Percentiles rank a stretch among this genome's conserved stretches.
These are phyloP conservation scores for Typhlomys cinereus DNA, from an alignment of 2,113 vertebrate genomes.

Conservation along the genomic window DNA sequence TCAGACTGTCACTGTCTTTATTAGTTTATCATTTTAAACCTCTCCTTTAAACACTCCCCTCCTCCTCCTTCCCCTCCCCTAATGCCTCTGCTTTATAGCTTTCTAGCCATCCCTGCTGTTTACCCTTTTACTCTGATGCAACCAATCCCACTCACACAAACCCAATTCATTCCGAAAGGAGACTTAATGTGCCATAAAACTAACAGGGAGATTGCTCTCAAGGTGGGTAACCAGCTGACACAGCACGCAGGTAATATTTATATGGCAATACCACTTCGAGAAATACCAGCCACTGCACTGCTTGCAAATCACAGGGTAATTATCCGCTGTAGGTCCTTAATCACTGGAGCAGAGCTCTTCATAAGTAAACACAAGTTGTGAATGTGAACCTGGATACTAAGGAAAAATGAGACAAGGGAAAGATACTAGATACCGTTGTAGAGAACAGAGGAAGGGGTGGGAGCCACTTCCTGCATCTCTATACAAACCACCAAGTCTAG, in stretches of 20 bases:
- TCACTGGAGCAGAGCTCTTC: constrained; percentile 71
- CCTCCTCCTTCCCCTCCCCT: not conserved
- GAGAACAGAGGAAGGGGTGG: not conserved
- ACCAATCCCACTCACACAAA: constrained; percentile 67
- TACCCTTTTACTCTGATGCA: constrained; percentile 74
- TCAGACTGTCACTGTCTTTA: constrained; percentile 37
- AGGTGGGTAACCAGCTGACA: constrained; percentile 78
- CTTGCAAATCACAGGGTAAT: constrained; percentile 76
- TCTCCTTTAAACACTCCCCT: constrained; percentile 10
- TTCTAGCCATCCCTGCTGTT: constrained; percentile 61
- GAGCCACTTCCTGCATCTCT: not conserved
- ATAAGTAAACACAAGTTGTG: constrained; percentile 66
- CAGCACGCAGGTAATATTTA: constrained; percentile 76
- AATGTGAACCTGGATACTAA: constrained; percentile 29
- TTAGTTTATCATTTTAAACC: constrained; percentile 58
- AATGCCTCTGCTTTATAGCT: constrained; percentile 64
- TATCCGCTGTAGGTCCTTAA: constrained; percentile 73
- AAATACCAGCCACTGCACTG: constrained; percentile 64
- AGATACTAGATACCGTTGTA: not conserved
- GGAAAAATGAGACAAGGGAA: constrained; percentile 12
- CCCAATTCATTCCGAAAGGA: constrained; percentile 75
- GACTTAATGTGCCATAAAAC: constrained; percentile 78
- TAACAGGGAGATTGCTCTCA: constrained; percentile 78
- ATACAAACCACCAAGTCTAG: not conserved
- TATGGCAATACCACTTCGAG: constrained; percentile 48